Base-by-base conservation (phyloP, 2,888 invertebrate species). In the Scaptomyza tumidula region DNA sequence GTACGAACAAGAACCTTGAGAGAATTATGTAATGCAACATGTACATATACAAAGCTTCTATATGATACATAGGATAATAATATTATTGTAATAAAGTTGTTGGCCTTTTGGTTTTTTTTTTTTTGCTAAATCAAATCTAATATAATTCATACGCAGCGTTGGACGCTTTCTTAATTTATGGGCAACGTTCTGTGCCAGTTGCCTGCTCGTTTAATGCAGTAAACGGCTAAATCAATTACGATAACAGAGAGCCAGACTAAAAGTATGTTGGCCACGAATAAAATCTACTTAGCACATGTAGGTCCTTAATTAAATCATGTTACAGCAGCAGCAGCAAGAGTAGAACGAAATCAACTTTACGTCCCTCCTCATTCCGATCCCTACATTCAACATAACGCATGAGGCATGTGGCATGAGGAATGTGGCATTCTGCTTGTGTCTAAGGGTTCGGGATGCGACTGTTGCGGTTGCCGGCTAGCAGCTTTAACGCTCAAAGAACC, bases 281-380 rank as follows among this genome's bases (percentile, higher is more conserved):
- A 85, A 87, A 83, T 85, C 84, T 88, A 86, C 85, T 86, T 85
- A 83, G 85, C 81, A 78, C 88, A 78, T 85, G 81, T 88, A 76
- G 78, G 63, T 76, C 70, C 87, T 88, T 88, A 88, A 85, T 85
- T 88, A 86, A 85, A 84, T 88, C 85, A 84, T 88, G 85, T 70
- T 65, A 11, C 53, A 64, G 61, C 41, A 59, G 68, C 63, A 59
- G 49, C 53, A 64, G 61, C 41, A 59, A 64, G 61, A 59, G 49
- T 27, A 49, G 50, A 1, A 33, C 10, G 33, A 50, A 58, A 5
- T 44, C 46, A 52, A 31, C 39, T 11, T 19, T 33, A 44, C 41
- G 68, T 56, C 75, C 84, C 71, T 65, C 75, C 60, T 66, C 60
- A 66, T 31, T 4, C 31, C 9, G 56, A n/a, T 39, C 41, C 50